These are phyloP conservation scores for Morus bassanus DNA, from an alignment of 2,797 vertebrate species.

Conservation along the genomic window DNA sequence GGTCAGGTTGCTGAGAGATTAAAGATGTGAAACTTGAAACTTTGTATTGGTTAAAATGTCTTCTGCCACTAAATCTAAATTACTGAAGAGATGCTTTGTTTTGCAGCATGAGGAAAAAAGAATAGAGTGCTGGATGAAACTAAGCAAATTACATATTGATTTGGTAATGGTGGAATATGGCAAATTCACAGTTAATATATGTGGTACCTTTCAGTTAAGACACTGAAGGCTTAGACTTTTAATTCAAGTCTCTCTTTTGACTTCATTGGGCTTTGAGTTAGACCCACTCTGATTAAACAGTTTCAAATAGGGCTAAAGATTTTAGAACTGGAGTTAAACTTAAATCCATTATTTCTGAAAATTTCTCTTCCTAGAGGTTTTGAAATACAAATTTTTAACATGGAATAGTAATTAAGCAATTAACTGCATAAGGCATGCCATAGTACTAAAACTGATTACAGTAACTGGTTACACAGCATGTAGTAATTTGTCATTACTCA, in stretches of 20 bases:
- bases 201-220: not conserved
- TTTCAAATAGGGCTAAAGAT: not conserved
- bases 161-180: not conserved
- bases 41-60: not conserved
- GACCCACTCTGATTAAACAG: not conserved
- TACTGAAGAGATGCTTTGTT: not conserved
- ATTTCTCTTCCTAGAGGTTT: not conserved
- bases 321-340: not conserved
- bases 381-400: not conserved
- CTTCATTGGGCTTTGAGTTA: not conserved
- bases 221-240: not conserved
- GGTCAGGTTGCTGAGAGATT: not conserved
- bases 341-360: not conserved
- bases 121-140: not conserved
- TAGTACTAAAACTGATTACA: not conserved
- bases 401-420: not conserved
- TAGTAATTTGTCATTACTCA: not conserved
- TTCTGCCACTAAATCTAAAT: not conserved
- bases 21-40: not conserved
- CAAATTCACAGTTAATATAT: not conserved
- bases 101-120: not conserved
- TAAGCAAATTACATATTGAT: not conserved
- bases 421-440: not conserved
- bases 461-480: not conserved
- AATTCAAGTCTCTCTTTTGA: not conserved